Evolutionary conservation across 1,140 invertebrate species (phyloP).

Genomic region (Wiebesia pumilae): DNA sequence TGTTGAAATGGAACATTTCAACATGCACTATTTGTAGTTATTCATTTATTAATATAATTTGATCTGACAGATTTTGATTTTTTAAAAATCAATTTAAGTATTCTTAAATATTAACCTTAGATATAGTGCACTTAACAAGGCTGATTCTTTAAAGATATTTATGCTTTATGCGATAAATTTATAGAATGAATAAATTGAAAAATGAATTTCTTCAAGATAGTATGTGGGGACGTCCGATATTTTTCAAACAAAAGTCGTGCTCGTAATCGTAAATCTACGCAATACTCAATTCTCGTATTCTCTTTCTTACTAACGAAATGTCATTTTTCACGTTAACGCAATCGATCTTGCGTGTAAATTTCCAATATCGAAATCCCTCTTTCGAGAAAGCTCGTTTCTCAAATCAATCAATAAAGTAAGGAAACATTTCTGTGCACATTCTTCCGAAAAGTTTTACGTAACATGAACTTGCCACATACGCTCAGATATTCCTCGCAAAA

Average conservation of each 20-base stretch:
- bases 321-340: not conserved
- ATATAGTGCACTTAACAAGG: too few relatives aligned
- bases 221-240: not conserved
- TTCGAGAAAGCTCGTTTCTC: not conserved
- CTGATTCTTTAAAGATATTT: too few relatives aligned
- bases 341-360: not conserved
- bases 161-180: too few relatives aligned
- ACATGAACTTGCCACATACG: not conserved
- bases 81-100: too few relatives aligned
- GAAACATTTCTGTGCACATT: not conserved
- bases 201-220: not conserved
- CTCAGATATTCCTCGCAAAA: not conserved
- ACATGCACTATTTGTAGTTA: too few relatives aligned
- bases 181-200: too few relatives aligned
- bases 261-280: too few relatives aligned
- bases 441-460: not conserved
- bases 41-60: too few relatives aligned
- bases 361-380: not conserved
- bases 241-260: not conserved
- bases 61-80: too few relatives aligned
- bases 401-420: not conserved
- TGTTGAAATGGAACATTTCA: too few relatives aligned
- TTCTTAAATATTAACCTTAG: too few relatives aligned
- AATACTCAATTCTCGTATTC: not conserved
- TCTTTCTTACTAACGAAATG: not conserved